Evolutionary conservation across 2,888 invertebrate genomes (phyloP), one percentile per base, ranked within the genome.

Genomic region (Cartodere bifasciata): DNA sequence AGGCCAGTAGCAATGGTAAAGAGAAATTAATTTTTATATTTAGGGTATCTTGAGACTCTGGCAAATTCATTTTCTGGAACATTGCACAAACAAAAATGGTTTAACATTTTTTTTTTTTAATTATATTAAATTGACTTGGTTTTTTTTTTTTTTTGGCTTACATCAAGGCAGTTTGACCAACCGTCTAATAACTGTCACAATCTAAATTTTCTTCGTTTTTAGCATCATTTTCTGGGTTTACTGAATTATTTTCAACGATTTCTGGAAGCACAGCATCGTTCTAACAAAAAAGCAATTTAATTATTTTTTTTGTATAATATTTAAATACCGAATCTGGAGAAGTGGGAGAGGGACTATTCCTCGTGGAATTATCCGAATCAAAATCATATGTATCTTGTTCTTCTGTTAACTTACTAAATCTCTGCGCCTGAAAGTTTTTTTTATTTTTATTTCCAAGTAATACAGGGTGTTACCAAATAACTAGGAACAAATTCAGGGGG

Each of bases 401-500:
- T 34, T 52, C 52, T 3, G 48, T 45, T 35, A 55, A 36, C 39
- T 53, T 54, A 38, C 55, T 56, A 34, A 54, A 55, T 26, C 50
- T 41, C 35, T 55, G 53, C 4, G 52, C 32, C 53, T 53, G 28
- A 36, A 47, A 46, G n/a, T n/a, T n/a, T n/a, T n/a, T n/a, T n/a
- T n/a, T n/a, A n/a, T n/a, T n/a, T n/a, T n/a, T n/a, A n/a, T n/a
- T n/a, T n/a, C n/a, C n/a, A n/a, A n/a, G n/a, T n/a, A n/a, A n/a
- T n/a, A n/a, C n/a, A n/a, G n/a, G n/a, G n/a, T n/a, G n/a, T n/a
- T n/a, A n/a, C n/a, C n/a, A n/a, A n/a, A n/a, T n/a, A n/a, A n/a
- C n/a, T n/a, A n/a, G n/a, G n/a, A n/a, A n/a, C n/a, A n/a, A n/a
- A n/a, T n/a, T n/a, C n/a, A n/a, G n/a, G n/a, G n/a, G n/a, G n/a